Evolutionary conservation across 2,113 vertebrate genomes (phyloP).

Genomic region (Arizona elegans): DNA sequence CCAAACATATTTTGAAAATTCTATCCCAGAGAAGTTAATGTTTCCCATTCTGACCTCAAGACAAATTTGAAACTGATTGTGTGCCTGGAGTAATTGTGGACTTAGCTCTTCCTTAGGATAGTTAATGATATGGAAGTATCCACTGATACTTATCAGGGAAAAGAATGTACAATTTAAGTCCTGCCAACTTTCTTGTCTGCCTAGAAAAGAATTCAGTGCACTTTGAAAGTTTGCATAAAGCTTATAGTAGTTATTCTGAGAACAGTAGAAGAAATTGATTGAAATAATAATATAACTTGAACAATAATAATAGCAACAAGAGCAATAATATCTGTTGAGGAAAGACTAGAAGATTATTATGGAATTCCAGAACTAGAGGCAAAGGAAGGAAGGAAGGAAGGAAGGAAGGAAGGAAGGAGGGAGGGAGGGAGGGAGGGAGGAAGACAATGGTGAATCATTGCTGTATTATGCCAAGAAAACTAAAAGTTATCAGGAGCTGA

Average conservation of each 20-base stretch:
- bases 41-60: no score
- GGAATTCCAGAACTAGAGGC: not conserved
- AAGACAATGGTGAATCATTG: not conserved
- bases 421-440: not conserved
- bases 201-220: not conserved
- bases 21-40: not conserved
- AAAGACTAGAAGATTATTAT: not conserved
- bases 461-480: not conserved
- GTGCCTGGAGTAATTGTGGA: not conserved
- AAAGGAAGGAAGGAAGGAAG: not conserved
- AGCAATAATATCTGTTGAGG: not conserved
- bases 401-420: no score
- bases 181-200: not conserved
- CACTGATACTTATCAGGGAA: not conserved
- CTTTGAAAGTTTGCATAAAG: not conserved
- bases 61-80: not conserved
- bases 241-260: not conserved
- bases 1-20: not conserved
- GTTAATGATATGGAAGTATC: not conserved
- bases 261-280: not conserved
- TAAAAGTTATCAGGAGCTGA: not conserved
- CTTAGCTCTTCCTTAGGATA: not conserved
- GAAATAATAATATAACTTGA: not conserved
- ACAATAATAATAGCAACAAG: not conserved
- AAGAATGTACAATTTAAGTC: not conserved